These are phyloP conservation scores for Drosophila parthenogenetica DNA, from an alignment of 2,888 invertebrate genomes.

Conservation along the genomic window DNA sequence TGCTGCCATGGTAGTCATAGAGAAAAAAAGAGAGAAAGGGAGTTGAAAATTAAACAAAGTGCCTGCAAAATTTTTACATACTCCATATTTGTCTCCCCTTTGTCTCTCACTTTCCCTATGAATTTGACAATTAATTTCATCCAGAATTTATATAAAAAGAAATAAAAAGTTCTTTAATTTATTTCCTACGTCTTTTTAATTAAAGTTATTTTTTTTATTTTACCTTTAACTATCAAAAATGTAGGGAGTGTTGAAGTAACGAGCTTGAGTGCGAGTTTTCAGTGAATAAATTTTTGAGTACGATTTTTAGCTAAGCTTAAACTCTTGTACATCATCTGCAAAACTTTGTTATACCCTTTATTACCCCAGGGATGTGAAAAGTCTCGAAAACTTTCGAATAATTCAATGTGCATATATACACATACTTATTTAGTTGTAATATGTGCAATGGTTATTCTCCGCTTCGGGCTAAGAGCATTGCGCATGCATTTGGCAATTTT, in stretches of 20 bases:
- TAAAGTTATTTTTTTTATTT: too few species aligned
- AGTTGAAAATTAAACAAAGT: constrained; percentile 52
- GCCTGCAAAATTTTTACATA: constrained; percentile 17
- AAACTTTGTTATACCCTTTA: constrained; percentile 21
- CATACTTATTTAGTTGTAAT: constrained; percentile 22
- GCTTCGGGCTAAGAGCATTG: constrained; percentile 7
- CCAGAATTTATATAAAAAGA: too few species aligned
- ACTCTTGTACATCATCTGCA: constrained; percentile 6
- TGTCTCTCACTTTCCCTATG: constrained; percentile 2
- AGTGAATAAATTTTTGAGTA: neutral
- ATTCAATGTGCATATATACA: constrained; percentile 3
- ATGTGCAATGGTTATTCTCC: constrained; percentile 14
- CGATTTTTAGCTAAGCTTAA: neutral
- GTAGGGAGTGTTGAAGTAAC: too few species aligned
- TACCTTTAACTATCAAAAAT: too few species aligned
- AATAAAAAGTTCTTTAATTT: too few species aligned
- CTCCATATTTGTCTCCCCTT: neutral
- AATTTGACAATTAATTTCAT: too few species aligned
- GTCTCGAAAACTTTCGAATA: constrained; percentile 7
- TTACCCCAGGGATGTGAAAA: constrained; percentile 15
- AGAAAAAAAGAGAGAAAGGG: constrained; percentile 13
- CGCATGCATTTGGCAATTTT: constrained; percentile 29
- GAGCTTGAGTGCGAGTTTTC: neutral
- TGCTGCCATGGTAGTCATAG: constrained; percentile 5
- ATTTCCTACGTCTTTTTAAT: too few species aligned